Evolutionary conservation across 1,140 invertebrate genomes (phyloP).

Genomic region (Atta texana): DNA sequence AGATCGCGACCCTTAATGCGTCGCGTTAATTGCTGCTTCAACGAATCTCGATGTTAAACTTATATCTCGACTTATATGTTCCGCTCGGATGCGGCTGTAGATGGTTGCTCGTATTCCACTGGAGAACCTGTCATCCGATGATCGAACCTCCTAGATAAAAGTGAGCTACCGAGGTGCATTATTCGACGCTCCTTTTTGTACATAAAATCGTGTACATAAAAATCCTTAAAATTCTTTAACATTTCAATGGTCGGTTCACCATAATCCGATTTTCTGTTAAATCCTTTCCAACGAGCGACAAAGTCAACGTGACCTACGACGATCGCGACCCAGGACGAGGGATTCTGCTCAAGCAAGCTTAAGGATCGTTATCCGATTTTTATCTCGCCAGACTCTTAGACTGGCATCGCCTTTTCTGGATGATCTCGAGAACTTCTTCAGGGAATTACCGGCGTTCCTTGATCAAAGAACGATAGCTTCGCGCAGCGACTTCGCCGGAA

Average conservation of each 20-base stretch:
- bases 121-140: constrained; percentile 28
- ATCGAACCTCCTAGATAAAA: constrained; percentile 17
- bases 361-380: not conserved
- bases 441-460: not conserved
- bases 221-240: not conserved
- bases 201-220: not conserved
- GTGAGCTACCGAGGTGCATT: constrained; percentile 18
- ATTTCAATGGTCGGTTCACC: not conserved
- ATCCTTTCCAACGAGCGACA: not conserved
- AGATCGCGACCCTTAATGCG: not conserved
- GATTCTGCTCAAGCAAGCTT: not conserved
- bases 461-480: not conserved
- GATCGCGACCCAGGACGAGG: not conserved
- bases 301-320: not conserved
- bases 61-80: not conserved
- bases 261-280: not conserved
- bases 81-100: not conserved
- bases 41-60: not conserved
- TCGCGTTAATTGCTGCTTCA: constrained; percentile 21
- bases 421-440: not conserved
- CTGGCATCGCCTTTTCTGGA: not conserved
- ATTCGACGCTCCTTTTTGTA: not conserved
- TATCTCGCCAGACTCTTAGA: not conserved
- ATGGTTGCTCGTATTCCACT: not conserved
- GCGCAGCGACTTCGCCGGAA: not conserved